Base-by-base conservation (phyloP, 2,113 vertebrate genomes). In the Propithecus coquereli region DNA sequence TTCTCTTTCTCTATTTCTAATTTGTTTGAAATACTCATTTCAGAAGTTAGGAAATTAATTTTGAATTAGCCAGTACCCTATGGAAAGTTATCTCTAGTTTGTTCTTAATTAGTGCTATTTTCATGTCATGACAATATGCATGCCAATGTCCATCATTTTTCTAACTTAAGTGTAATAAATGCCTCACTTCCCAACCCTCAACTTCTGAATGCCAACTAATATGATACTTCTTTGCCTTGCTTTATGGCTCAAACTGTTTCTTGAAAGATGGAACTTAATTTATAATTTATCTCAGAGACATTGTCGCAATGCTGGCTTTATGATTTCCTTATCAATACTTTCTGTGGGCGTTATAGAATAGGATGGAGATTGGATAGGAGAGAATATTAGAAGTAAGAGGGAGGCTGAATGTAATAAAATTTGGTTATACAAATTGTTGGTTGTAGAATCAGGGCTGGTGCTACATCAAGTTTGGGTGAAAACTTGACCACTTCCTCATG, bases 21-120 rank as follows among this genome's bases (percentile, higher is more conserved):
- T 89, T 93, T 63, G 6, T 73, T 76, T 91, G 85, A 83, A 91
- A 91, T 57, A 54, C 63, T 79, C 45, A 16, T 89, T 84, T 71
- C 27, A 74, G 50, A 84, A 54, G 66, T 81, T 79, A 84, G 43
- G 82, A 94, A 94, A 93, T 91, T 68, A 84, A 25, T 66, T 87
- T 82, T 63, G 25, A 84, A 52, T 80, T 90, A 90, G 52, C 52
- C 27, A 84, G 32, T 84, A 61, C 40, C 23, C 23, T 23, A 45
- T 68, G 37, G 34, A 68, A 94, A 82, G 37, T 87, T 71, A 79
- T 61, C 34, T 32, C 5, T 71, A 30, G 7, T 83, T 59, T 57
- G 84, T 91, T 84, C 40, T 93, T 94, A 57, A 73, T 81, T 57
- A 90, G 47, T 87, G 16, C 40, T 30, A 23, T 96, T 90, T 93